Base-by-base conservation (phyloP, 2,888 invertebrate genomes). In the Sturmia bella region DNA sequence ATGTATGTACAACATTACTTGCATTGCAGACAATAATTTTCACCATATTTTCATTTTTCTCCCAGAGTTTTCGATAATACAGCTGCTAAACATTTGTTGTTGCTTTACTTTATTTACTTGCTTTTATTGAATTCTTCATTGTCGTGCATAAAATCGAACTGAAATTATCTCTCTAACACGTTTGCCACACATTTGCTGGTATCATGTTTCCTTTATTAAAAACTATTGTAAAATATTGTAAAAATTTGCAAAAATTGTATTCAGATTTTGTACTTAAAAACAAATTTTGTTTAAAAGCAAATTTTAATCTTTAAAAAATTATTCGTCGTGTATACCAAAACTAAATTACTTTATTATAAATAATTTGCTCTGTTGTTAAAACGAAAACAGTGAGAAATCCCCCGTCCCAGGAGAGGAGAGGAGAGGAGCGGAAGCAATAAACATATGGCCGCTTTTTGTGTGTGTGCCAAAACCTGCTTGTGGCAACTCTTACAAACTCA, bases 191-290 rank as follows among this genome's bases (percentile, higher is more conserved):
- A 56, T 48, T 45, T 77, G 77, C 77, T 69, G 77, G 17, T 50
- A 57, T 45, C 39, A 41, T 17, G 15, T 41, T 43, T 39, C 24
- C 27, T 27, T 27, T 27, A 6, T 27, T 27, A 27, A 4, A 27
- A 27, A 27, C 27, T 6, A 50, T 17, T 66, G n/a, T 27, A 57
- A 69, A 50, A 76, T 59, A 76, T 69, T 76, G 56, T 54, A 27
- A 74, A 68, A 61, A 61, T 73, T 59, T 56, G 72, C 66, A 59
- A 64, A 78, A 59, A 72, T 78, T 72, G 52, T 59, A 66, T 24
- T 17, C 9, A 69, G 19, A 9, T 50, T 50, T 50, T 4, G 13
- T 45, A 15, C 19, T 57, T 13, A 45, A 43, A 56, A 37, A 66
- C 50, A 24, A 15, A 56, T 24, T 54, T 24, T 32, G 3, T 52